A percentile compares a stretch with the other conserved stretches of the same genome.
These are phyloP conservation scores for Mystacornis crossleyi DNA, from an alignment of 2,113 vertebrate species.

Conservation along the genomic window DNA sequence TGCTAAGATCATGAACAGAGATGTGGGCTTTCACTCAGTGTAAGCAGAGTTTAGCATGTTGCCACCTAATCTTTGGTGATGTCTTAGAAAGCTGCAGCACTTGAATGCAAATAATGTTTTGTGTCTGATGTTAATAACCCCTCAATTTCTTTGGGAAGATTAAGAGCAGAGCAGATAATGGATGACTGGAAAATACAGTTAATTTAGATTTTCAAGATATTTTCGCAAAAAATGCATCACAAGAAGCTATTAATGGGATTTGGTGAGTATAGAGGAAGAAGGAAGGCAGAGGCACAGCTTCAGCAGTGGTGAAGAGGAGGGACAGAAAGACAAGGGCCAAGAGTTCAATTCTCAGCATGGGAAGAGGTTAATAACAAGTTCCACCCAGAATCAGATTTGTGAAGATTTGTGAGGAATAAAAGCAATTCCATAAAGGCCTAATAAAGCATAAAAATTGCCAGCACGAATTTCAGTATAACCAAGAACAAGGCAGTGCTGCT, in stretches of 20 bases:
- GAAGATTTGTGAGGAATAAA: not conserved
- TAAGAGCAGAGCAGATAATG: not conserved
- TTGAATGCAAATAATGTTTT: not conserved
- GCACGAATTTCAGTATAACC: not conserved
- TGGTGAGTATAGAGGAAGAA: not conserved
- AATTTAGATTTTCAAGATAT: conserved; percentile 7
- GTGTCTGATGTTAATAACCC: not conserved
- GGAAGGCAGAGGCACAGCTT: not conserved
- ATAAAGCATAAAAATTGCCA: conserved; percentile 1
- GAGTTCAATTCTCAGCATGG: not conserved
- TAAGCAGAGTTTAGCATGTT: not conserved
- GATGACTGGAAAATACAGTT: not conserved
- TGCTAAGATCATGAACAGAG: not conserved
- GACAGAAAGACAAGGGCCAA: not conserved
- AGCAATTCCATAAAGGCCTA: not conserved
- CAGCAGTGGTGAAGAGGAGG: not conserved
- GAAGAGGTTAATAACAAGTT: conserved; percentile 37
- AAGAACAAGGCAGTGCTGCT: not conserved
- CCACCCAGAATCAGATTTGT: not conserved
- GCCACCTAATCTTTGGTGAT: not conserved
- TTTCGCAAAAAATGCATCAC: not conserved
- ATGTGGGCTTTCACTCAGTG: not conserved
- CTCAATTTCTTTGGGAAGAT: not conserved
- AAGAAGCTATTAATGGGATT: not conserved
- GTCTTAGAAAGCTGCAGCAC: not conserved